Base-by-base conservation (phyloP, 2,888 invertebrate species). In the Andrena flavipes region DNA sequence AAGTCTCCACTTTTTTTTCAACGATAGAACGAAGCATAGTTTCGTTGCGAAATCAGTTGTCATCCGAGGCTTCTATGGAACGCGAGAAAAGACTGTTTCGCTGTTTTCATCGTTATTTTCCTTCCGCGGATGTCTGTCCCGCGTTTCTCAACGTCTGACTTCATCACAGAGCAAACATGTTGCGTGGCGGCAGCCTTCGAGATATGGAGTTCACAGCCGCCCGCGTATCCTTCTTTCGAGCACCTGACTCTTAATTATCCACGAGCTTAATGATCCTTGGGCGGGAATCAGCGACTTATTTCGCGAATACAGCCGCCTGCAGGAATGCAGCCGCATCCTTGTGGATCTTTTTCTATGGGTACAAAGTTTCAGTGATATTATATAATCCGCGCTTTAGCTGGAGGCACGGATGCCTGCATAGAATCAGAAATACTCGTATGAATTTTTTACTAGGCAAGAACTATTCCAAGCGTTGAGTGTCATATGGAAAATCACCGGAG, bases 131-230 rank as follows among this genome's bases (percentile, higher is more conserved):
- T 23, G 20, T 56, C 13, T 23, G 23, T 59, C 23, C 42, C 16
- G 42, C 16, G 20, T 59, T 72, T 68, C 68, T 6, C 59, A 49
- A 68, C 62, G 30, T 29, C n/a, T 23, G 54, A 16, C 33, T 68
- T 29, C 54, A 60, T 63, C 35, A 6, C 8, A 26, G 26, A 26
- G 54, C 23, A 81, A 78, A 78, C n/a, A 73, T 1, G 42, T 69
- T 33, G 64, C 64, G 51, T 30, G 63, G 51, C 26, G 1, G 68
- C 8, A 69, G 56, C 73, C 79, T 81, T 78, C 69, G 73, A 20
- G 20, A 23, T n/a, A 73, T 33, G 64, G 23, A 81, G 74, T 74
- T 70, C 79, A 2, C 81, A 67, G 29, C 10, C 30, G 33, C 29
- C 49, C 20, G 49, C 35, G 42, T 30, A 48, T 71, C 26, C 49